Conservation (phyloP, 2,888 invertebrate genomes). For the Bimastos eiseni region DNA sequence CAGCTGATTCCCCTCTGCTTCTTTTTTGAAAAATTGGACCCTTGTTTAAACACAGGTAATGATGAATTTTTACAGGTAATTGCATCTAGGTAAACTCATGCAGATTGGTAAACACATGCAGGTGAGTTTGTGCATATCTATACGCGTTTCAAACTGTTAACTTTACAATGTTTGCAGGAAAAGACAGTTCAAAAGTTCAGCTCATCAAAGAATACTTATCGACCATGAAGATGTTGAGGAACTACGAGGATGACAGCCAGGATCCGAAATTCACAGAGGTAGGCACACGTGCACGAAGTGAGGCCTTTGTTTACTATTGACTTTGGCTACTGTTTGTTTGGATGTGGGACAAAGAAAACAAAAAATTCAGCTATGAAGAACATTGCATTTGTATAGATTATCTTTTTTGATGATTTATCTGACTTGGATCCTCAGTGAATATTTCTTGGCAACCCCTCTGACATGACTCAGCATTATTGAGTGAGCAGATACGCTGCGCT, state of each 20-base stretch:
- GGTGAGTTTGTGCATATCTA: neutral
- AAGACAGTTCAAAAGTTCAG: conserved; percentile 64
- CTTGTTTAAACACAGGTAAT: too few relatives aligned
- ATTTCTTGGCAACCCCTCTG: too few relatives aligned
- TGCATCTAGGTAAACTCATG: too few relatives aligned
- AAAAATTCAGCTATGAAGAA: neutral
- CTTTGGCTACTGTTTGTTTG: too few relatives aligned
- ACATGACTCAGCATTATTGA: too few relatives aligned
- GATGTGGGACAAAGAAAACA: too few relatives aligned
- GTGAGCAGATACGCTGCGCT: too few relatives aligned
- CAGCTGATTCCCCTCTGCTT: too few relatives aligned
- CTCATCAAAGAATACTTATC: conserved; percentile 80
- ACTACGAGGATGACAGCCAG: conserved; percentile 75
- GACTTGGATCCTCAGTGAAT: too few relatives aligned
- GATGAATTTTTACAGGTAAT: too few relatives aligned
- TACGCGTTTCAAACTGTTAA: neutral
- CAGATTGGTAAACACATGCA: too few relatives aligned
- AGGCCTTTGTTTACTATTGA: neutral
- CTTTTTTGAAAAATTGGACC: too few relatives aligned
- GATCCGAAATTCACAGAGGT: conserved; percentile 80
- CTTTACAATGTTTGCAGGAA: neutral
- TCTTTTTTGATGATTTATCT: neutral
- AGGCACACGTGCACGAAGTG: neutral
- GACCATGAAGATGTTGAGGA: conserved; percentile 79
- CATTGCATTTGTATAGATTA: neutral